Base-by-base conservation (phyloP, 2,888 invertebrate genomes). In the Eremobia ochroleuca region DNA sequence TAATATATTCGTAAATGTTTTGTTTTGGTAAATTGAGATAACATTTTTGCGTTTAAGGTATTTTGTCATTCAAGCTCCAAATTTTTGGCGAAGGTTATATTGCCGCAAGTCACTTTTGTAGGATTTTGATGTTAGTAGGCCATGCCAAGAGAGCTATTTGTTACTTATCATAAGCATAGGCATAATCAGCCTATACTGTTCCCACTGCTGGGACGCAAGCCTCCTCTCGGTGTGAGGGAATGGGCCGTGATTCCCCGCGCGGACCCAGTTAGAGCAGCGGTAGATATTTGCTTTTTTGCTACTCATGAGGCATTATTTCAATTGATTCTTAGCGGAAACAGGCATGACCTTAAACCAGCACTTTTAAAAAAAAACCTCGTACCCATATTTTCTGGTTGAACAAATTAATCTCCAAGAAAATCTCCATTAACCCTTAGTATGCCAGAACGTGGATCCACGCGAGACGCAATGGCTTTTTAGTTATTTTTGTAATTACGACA, bases 1-100 rank as follows among this genome's bases (percentile, higher is more conserved):
- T 73, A 76, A 84, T 82, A 65, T 37, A 43, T n/a, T 73, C 55
- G 58, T 59, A 76, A 76, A 73, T 37, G 68, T 68, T 82, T 85
- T 79, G 82, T 79, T 73, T 79, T 79, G 68, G 78, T 75, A 58
- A 77, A 78, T 76, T 59, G 11, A 59, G 0, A 52, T 65, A 55
- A 40, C 65, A 76, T 28, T 59, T 18, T 52, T 18, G 6, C 71
- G 34, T 66, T 70, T 73, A 59, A 21, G 82, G 78, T 28, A 49
- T 9, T 15, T 25, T 52, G 40, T 37, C 13, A 6, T 66, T 46
- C 9, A 28, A 2, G 52, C 2, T 0, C 37, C 59, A 46, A 61
- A 76, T 67, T 75, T 58, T 62, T 40, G 4, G 40, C 18, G 18
- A 6, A 68, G 25, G 21, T 73, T 52, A 52, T 34, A 40, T 37